These are phyloP conservation scores for Pygmarrhopalites habei DNA, from an alignment of 1,140 invertebrate genomes.

Conservation along the genomic window DNA sequence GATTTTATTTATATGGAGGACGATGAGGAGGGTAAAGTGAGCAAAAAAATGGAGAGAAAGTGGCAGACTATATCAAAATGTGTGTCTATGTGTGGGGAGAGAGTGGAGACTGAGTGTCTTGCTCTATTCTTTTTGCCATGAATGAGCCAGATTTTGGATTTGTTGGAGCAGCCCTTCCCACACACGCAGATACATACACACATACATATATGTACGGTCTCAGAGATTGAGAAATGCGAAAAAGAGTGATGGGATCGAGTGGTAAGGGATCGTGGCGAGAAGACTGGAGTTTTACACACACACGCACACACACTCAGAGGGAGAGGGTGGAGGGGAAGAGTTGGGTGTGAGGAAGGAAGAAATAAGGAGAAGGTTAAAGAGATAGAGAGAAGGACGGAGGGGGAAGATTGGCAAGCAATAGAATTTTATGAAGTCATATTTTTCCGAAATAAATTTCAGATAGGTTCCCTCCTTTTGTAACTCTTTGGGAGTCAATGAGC, in stretches of 20 bases:
- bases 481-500: constrained; percentile 12
- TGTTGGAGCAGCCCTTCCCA: not conserved
- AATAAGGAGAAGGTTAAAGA: too few relatives aligned
- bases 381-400: not conserved
- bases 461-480: constrained; percentile 13
- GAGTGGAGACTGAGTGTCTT: too few relatives aligned
- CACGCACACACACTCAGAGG: too few relatives aligned
- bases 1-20: too few relatives aligned
- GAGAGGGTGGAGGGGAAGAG: too few relatives aligned
- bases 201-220: not conserved
- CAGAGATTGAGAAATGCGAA: not conserved
- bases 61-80: too few relatives aligned
- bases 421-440: constrained; percentile 36
- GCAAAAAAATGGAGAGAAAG: too few relatives aligned
- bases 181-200: not conserved
- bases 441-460: constrained; percentile 22
- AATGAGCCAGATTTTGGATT: not conserved
- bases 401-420: constrained; percentile 27
- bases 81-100: too few relatives aligned
- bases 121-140: not conserved
- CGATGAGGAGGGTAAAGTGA: too few relatives aligned
- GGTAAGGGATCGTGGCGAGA: not conserved
- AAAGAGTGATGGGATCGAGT: not conserved
- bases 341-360: too few relatives aligned
- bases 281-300: too few relatives aligned